Evolutionary conservation across 37 sponge, comb jelly and placozoan genomes (phyloP), one percentile per base, ranked within the genome.

Genomic region (Agelas oroides): DNA sequence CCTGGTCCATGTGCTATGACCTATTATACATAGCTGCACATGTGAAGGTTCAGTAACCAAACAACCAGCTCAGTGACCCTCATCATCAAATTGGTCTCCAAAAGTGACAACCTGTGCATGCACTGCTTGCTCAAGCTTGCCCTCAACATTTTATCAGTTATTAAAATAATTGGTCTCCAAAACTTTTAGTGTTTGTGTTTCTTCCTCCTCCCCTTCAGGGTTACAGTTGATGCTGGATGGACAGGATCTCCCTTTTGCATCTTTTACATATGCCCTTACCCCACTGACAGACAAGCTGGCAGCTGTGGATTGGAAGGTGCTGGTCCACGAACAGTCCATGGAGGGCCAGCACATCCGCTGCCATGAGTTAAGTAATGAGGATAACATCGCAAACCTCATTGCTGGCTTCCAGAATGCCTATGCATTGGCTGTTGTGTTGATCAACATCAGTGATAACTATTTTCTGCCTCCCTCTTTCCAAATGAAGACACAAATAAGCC

Each of bases 361-460:
- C 34, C 85, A 84, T 53, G 39, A 72, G 75, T 65, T 89, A 20
- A 36, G 73, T 33, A n/a, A 55, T 0, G 74, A 28, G 6, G 75
- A 89, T 24, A 39, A 78, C 18, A 39, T 89, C 17, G 27, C 57
- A 32, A 33, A 59, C 28, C n/a, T 89, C 37, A 27, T 89, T 30
- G 53, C 35, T 17, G 12, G 23, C 18, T 84, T 73, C 58, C n/a
- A 63, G 28, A 34, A 53, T 15, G 30, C 34, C 30, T 55, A 32
- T 19, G 58, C 90, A n/a, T 69, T 73, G n/a, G 90, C 84, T 11
- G 59, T 89, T 8, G 40, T 89, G 5, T 63, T 89, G 62, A 71
- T 89, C 53, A 89, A 83, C 71, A 84, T 56, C 16, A 21, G 58
- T 34, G 90, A 89, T 18, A 53, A 61, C 36, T 83, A 77, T 13